Evolutionary conservation across 37 sponge, comb jelly and placozoan genomes (phyloP), one percentile per base, ranked within the genome.

Genomic region (Theonella swinhoei): DNA sequence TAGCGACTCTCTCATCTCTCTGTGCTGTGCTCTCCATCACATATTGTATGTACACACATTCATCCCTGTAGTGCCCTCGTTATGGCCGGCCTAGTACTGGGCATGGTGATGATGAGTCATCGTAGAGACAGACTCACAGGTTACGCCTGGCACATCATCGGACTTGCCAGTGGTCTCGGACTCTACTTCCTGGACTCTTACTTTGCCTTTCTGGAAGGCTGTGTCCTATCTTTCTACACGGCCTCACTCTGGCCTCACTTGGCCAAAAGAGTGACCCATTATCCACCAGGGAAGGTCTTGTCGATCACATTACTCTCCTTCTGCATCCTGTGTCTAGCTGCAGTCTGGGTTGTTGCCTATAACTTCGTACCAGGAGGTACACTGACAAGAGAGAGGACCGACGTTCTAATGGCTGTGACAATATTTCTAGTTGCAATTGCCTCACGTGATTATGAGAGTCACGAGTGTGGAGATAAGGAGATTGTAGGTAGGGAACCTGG

Each of bases 351-450:
- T n/a, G 79, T 87, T 68, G 87, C 91, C 17, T 88, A 76, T 35
- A 90, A 88, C 83, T 90, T 80, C 74, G 91, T 90, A 7, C 88
- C 91, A 11, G 91, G 91, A n/a, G 88, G 91, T 4, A 39, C 28
- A 2, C 30, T 77, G 17, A 78, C 83, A 1, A 47, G 86, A 65
- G 91, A 88, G 63, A 62, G 81, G 30, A 72, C 59, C 11, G 76
- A 80, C 30, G 80, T 74, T 29, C 29, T 87, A n/a, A 26, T 74
- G 28, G 68, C 63, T 1, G 26, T 79, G 23, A 20, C 62, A 37
- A 28, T 79, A 3, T 66, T 86, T 14, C 39, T 64, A 0, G 41
- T 73, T 4, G 87, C 70, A 4, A 3, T 87, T 0, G 80, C 80
- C 28, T 73, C 80, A 19, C 20, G 80, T 5, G 69, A 78, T 35